Evolutionary conservation across 2,113 vertebrate genomes (phyloP), one percentile per base, ranked within the genome.

Genomic region (Cardinalis cardinalis): DNA sequence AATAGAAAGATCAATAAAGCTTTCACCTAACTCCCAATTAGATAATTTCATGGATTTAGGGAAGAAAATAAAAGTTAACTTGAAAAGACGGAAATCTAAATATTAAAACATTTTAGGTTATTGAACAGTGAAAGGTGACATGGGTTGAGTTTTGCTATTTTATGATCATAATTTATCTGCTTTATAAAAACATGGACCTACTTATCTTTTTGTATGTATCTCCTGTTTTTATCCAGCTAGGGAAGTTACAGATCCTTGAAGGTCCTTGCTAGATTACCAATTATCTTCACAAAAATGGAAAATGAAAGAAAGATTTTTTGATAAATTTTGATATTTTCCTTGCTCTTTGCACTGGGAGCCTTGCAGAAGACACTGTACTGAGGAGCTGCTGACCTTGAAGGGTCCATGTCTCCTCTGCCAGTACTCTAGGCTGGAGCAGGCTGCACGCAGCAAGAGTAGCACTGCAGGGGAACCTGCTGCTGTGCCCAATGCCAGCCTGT

Each of bases 401-500:
- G 12, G 18, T 8, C 3, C 18, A 1, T 4, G 5, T 18, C 29
- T 53, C 10, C n/a, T 58, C 38, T 41, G 0, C 4, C 36, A 0
- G 0, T n/a, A 32, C 17, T 32, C 0, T 1, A 6, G 56, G 18
- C 31, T 14, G 17, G 18, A 65, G 41, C 44, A 75, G 43, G 40
- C 34, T 12, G 1, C 10, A 32, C 2, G 4, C 10, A 66, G 26
- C 49, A 60, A 0, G 5, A 76, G 31, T 6, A 68, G 24, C 3
- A 0, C 58, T 25, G 17, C 5, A 80, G 44, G 23, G 32, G 55
- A 76, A 64, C 14, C 9, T 76, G 51, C 46, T 51, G 80, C 17
- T 0, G 0, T 31, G 28, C 10, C 61, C 52, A 1, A 0, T 40
- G 29, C 10, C 40, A 32, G 34, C 15, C 40, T 40, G 14, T 9